These are phyloP conservation scores for Karalla daura DNA, from an alignment of 2,797 vertebrate genomes.

Conservation along the genomic window DNA sequence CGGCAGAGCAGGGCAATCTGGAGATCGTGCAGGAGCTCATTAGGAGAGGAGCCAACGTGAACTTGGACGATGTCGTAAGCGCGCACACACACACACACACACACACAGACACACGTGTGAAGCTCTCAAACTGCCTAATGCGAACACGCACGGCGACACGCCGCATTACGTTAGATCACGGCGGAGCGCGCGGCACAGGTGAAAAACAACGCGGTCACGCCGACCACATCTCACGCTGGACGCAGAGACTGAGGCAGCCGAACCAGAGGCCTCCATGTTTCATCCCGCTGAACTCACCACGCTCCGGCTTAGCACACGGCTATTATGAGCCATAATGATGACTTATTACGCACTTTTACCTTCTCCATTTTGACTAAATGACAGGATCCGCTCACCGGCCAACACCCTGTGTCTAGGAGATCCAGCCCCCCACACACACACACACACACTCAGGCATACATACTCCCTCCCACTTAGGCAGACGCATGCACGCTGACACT, in stretches of 20 bases:
- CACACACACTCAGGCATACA: constrained; percentile 47
- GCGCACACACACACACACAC: constrained; percentile 6
- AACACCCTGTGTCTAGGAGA: constrained; percentile 61
- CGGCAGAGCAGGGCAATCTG: constrained; percentile 94
- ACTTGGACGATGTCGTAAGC: constrained; percentile 94
- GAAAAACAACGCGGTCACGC: constrained; percentile 59
- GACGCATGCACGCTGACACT: constrained; percentile 46
- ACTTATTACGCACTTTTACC: constrained; percentile 63
- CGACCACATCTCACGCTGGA: constrained; percentile 51
- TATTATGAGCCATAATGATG: constrained; percentile 75
- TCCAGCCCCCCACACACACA: constrained; percentile 34
- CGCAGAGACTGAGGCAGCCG: constrained; percentile 25
- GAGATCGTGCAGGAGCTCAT: constrained; percentile 96
- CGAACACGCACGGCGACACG: not conserved
- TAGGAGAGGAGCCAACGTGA: constrained; percentile 92
- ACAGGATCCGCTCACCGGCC: constrained; percentile 68
- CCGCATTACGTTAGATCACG: not conserved
- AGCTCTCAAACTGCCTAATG: constrained; percentile 1
- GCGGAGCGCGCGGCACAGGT: constrained; percentile 36
- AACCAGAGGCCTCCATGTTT: constrained; percentile 42
- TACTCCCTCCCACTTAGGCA: constrained; percentile 28
- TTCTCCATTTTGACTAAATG: constrained; percentile 72
- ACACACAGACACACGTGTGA: no score
- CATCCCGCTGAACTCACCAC: constrained; percentile 73
- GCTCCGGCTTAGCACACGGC: constrained; percentile 49